phyloP scores from a whole-genome alignment of 2,113 vertebrate genomes.

The Amblyopsis rosae region DNA sequence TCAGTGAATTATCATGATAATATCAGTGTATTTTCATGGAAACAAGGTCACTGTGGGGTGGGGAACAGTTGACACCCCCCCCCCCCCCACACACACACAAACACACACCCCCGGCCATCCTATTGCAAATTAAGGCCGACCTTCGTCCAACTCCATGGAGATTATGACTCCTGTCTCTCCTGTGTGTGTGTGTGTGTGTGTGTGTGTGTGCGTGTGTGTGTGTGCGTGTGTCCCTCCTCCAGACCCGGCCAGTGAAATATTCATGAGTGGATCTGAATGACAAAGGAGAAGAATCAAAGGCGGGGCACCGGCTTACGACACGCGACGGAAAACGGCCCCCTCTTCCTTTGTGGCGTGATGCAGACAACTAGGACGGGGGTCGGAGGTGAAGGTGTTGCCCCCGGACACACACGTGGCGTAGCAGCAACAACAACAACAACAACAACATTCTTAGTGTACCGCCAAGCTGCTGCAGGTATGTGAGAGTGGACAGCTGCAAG shows the following conservation, averaged over 20 bases:
- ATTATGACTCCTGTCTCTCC: slow-evolving; percentile 62
- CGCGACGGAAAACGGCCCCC: slow-evolving; percentile 20
- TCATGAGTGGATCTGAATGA: slow-evolving; percentile 74
- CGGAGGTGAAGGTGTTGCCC: no score
- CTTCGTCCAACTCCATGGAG: background rate
- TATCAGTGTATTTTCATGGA: background rate
- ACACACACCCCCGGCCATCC: no score
- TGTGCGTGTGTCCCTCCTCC: slow-evolving; percentile 11
- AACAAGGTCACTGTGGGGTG: slow-evolving; percentile 22
- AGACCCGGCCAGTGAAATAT: slow-evolving; percentile 66
- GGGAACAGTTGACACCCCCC: background rate
- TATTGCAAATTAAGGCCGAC: no score
- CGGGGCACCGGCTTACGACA: slow-evolving; percentile 35
- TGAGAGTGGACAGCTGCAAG: no score
- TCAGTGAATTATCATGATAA: background rate
- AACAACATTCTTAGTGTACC: no score
- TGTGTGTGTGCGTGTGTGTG: background rate
- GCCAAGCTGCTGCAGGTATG: no score
- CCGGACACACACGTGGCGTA: no score
- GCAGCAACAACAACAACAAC: no score
- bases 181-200: slow-evolving; percentile 35
- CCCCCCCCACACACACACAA: slow-evolving; percentile 8
- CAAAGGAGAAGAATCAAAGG: slow-evolving; percentile 58
- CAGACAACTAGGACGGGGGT: no score
- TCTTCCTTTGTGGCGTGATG: background rate